Evolutionary conservation across 2,888 invertebrate genomes (phyloP).

Genomic region (Uloborus plumipes): DNA sequence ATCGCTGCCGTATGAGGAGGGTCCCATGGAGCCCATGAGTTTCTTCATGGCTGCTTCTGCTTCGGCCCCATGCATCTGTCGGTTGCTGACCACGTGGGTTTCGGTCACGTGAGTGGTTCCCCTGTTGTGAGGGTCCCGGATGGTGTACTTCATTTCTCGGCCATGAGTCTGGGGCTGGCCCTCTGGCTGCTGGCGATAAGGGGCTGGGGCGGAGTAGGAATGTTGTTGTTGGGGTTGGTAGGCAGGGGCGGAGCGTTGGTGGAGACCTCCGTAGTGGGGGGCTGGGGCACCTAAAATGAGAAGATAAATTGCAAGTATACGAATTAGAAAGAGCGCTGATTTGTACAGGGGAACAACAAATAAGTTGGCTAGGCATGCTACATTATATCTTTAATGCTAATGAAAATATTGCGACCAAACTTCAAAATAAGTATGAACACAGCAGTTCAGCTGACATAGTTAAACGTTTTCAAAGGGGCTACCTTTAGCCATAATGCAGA

Average conservation of each 20-base stretch:
- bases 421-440: too few relatives aligned
- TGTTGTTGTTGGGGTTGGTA: constrained; percentile 23
- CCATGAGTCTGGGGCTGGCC: constrained; percentile 39
- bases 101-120: constrained; percentile 60
- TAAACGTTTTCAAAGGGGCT: too few relatives aligned
- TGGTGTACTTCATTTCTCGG: constrained; percentile 61
- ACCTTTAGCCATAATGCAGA: too few relatives aligned
- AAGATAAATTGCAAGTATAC: too few relatives aligned
- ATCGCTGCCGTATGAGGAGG: constrained; percentile 3
- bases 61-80: constrained; percentile 59
- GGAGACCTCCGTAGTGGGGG: constrained; percentile 4
- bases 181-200: constrained; percentile 12
- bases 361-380: too few relatives aligned
- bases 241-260: constrained; percentile 20
- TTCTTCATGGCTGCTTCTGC: constrained; percentile 62
- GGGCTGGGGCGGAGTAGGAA: background rate
- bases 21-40: constrained; percentile 61
- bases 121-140: constrained; percentile 49
- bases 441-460: too few relatives aligned
- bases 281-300: background rate
- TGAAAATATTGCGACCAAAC: too few relatives aligned
- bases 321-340: too few relatives aligned
- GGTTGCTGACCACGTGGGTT: constrained; percentile 57
- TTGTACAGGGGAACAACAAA: too few relatives aligned
- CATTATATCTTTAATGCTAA: too few relatives aligned